Percentiles rank a stretch among this genome's conserved stretches.
Conservation (phyloP, 1,140 invertebrate genomes). For the Monomorium pharaonis region DNA sequence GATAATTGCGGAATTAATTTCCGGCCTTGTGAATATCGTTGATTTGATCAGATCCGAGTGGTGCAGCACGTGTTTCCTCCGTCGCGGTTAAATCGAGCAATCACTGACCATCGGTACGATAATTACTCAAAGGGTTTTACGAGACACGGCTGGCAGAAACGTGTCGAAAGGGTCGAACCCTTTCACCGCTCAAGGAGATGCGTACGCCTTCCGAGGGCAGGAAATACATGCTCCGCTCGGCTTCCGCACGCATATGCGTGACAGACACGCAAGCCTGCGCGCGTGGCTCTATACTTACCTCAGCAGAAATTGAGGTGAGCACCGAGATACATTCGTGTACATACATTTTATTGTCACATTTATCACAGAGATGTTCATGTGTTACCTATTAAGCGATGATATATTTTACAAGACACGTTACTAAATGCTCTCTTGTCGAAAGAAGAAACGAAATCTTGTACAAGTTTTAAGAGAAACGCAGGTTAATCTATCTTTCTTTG, state of each 20-base stretch:
- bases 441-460: background rate
- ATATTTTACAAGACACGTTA: background rate
- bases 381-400: background rate
- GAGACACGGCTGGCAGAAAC: slow-evolving; percentile 20
- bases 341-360: background rate
- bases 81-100: background rate
- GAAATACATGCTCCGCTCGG: slow-evolving; percentile 75
- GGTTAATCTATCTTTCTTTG: background rate
- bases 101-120: background rate
- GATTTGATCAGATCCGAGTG: slow-evolving; percentile 4
- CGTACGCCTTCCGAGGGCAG: slow-evolving; percentile 33
- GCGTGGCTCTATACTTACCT: slow-evolving; percentile 74
- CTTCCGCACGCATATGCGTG: slow-evolving; percentile 81
- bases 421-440: background rate
- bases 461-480: background rate
- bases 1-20: background rate
- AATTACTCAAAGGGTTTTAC: slow-evolving; percentile 21
- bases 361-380: background rate
- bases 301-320: slow-evolving; percentile 68
- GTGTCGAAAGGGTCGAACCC: slow-evolving; percentile 59
- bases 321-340: background rate
- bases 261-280: slow-evolving; percentile 80
- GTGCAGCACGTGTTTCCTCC: background rate
- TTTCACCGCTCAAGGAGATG: slow-evolving; percentile 49
- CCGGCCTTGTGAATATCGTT: background rate